These are phyloP conservation scores for Trachelus troglodyta DNA, from an alignment of 2,888 invertebrate genomes.

Conservation along the genomic window DNA sequence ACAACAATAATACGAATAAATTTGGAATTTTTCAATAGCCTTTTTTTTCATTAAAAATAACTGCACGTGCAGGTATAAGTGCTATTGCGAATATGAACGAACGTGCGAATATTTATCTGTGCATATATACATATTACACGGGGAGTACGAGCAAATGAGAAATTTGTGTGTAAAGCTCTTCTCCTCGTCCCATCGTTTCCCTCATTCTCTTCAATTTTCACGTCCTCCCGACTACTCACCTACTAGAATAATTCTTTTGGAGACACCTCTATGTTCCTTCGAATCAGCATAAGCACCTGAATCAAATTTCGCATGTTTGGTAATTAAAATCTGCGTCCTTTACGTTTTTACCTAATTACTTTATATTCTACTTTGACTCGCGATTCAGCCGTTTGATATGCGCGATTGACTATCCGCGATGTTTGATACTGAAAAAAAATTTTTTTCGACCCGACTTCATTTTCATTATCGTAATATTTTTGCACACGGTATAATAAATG, in stretches of 20 bases:
- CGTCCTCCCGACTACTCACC: background rate
- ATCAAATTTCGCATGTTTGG: no score
- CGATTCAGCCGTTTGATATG: accelerated
- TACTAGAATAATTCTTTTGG: background rate
- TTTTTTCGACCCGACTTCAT: no score
- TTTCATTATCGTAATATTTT: no score
- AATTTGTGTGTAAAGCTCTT: background rate
- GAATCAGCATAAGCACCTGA: no score
- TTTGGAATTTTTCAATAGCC: background rate
- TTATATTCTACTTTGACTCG: no score
- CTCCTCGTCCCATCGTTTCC: background rate
- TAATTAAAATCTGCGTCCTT: no score
- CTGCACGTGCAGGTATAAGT: background rate
- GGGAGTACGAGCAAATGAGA: background rate
- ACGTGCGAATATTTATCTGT: no score
- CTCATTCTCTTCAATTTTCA: background rate
- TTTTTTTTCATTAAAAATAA: background rate
- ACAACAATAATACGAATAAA: background rate
- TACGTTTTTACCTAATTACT: no score
- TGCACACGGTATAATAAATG: background rate
- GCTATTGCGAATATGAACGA: background rate
- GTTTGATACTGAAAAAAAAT: no score
- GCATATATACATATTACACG: background rate
- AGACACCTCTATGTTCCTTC: background rate
- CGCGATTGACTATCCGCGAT: no score